A percentile compares a stretch with the other conserved stretches of the same genome.
Evolutionary conservation across 2,888 invertebrate species (phyloP).

Genomic region (Blastobasis adustella): DNA sequence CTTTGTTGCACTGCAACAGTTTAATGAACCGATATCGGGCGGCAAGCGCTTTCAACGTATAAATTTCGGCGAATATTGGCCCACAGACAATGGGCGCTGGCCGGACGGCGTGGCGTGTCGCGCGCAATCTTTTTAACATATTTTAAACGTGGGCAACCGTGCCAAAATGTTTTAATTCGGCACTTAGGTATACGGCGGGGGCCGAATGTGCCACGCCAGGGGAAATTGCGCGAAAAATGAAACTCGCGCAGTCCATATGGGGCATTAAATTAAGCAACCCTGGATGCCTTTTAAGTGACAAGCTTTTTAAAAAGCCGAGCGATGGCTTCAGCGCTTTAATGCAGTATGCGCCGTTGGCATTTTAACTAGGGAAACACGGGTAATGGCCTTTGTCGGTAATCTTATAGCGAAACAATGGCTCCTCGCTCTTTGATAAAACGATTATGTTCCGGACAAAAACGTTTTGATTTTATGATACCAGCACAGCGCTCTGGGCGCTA

Average conservation of each 20-base stretch:
- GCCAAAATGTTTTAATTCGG: slow-evolving; percentile 57
- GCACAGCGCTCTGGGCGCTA: too few species aligned
- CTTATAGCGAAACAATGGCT: slow-evolving; percentile 9
- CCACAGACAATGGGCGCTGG: slow-evolving; percentile 41
- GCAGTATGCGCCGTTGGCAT: slow-evolving; percentile 7
- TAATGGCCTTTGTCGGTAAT: slow-evolving; percentile 7
- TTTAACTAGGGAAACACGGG: slow-evolving; percentile 5
- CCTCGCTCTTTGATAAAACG: too few species aligned
- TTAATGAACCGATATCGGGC: slow-evolving; percentile 56
- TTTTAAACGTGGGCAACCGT: slow-evolving; percentile 44
- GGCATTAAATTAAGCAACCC: slow-evolving; percentile 46
- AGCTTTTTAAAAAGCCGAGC: slow-evolving; percentile 21
- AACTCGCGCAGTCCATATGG: slow-evolving; percentile 32
- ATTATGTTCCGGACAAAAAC: too few species aligned
- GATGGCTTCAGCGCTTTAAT: slow-evolving; percentile 2
- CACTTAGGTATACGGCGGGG: slow-evolving; percentile 37
- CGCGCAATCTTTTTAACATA: slow-evolving; percentile 48
- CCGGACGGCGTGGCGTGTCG: slow-evolving; percentile 25
- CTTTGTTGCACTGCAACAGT: slow-evolving; percentile 44
- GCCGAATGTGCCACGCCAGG: slow-evolving; percentile 26
- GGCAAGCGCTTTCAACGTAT: slow-evolving; percentile 42
- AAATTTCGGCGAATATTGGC: slow-evolving; percentile 44
- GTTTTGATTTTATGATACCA: too few species aligned
- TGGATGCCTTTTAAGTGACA: slow-evolving; percentile 26
- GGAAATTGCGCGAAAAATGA: slow-evolving; percentile 42